Conservation (phyloP, 2,797 vertebrate genomes). For the Ceyx erithaca region DNA sequence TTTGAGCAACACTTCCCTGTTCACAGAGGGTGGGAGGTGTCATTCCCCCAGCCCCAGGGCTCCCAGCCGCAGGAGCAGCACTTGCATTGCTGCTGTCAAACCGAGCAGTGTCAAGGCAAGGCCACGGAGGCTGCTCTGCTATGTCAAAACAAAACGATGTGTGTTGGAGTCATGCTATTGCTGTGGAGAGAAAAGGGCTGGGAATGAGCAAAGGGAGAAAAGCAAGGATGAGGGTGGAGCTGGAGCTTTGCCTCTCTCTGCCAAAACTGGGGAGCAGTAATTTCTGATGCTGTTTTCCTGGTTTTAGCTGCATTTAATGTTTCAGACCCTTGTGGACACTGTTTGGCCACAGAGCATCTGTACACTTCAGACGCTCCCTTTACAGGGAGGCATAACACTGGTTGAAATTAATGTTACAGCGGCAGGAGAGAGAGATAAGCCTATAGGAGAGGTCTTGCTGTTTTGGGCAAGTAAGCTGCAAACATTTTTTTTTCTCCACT, state of each 20-base stretch:
- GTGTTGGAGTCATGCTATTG: conserved; percentile 7
- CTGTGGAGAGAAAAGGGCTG: conserved; percentile 28
- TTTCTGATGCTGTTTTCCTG: neutral
- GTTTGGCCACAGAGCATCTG: neutral
- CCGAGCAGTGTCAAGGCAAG: neutral
- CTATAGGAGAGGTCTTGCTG: neutral
- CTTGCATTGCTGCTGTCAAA: neutral
- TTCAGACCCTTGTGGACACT: neutral
- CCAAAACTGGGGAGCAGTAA: neutral
- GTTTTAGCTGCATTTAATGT: neutral
- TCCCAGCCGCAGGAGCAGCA: conserved; percentile 8
- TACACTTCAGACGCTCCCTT: neutral
- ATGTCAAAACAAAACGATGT: conserved; percentile 32
- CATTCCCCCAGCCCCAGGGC: neutral
- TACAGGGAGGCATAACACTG: neutral
- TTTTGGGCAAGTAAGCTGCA: neutral
- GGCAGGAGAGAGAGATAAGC: neutral
- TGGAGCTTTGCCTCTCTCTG: neutral
- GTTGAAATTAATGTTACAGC: neutral
- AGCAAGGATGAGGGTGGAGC: neutral
- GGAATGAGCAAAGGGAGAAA: conserved; percentile 46
- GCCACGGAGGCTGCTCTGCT: neutral
- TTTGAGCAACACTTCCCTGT: neutral
- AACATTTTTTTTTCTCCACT: accelerated
- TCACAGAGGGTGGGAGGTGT: conserved; percentile 5